Evolutionary conservation across 2,113 vertebrate genomes (phyloP), one percentile per base, ranked within the genome.

Genomic region (Macrotis lagotis): DNA sequence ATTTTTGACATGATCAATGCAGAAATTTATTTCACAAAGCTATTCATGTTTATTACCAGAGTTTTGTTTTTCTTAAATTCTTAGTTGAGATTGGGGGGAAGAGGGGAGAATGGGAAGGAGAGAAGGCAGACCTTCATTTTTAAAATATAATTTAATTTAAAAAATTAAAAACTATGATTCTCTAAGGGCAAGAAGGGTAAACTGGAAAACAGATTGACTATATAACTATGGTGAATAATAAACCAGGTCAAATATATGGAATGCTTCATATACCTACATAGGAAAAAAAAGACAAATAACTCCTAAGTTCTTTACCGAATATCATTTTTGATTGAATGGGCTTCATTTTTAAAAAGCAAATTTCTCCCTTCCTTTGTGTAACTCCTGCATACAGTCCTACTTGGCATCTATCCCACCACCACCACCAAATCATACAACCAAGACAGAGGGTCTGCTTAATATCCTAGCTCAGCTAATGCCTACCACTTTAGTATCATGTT

Each of bases 401-500:
- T n/a, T 83, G 66, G 66, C 37, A 83, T 83, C 19, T 44, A 7
- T 25, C 52, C 52, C 25, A 2, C 51, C 25, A 51, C 19, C 51
- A 1, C n/a, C 1, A 16, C n/a, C 66, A 24, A 83, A 74, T 44
- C 16, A 83, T 16, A 74, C 24, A 28, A 66, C 93, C 49, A 53
- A 90, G 92, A 96, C 24, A 16, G 66, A 83, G n/a, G 59, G 7
- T 24, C 74, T 93, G 48, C 88, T 94, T 94, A 50, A 51, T 90
- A 50, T 94, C 47, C 37, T 90, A 44, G 31, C 48, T 95, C n/a
- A 91, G 16, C 47, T 49, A 44, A 26, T 28, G 9, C 37, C 44
- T 48, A 9, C 44, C 49, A 55, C 19, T 89, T 53, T 37, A 91
- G 89, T n/a, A 4, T 88, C 83, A 48, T 52, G 8, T 59, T 90